These are phyloP conservation scores for Dolichoris vasculosae DNA, from an alignment of 1,140 invertebrate species.

Conservation along the genomic window DNA sequence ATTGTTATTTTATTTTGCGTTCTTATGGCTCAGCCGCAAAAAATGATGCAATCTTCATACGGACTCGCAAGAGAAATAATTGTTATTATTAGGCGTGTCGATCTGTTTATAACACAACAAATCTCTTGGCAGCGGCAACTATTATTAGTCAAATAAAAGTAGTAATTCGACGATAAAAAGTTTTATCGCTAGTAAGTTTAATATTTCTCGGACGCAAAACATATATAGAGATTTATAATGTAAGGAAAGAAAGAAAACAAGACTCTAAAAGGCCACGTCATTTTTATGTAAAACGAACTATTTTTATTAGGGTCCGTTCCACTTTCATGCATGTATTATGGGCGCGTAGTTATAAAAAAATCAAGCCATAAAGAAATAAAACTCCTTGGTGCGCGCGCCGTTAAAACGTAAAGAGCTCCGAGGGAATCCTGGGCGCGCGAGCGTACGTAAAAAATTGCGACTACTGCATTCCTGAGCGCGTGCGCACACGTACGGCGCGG, in stretches of 20 bases:
- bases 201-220: conserved; percentile 26
- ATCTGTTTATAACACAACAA: conserved; percentile 32
- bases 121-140: conserved; percentile 24
- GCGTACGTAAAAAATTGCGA: neutral
- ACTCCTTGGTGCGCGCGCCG: neutral
- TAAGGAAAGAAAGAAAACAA: conserved; percentile 20
- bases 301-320: conserved; percentile 46
- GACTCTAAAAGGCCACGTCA: conserved; percentile 21
- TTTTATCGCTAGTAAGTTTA: conserved; percentile 22
- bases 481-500: neutral
- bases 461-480: conserved; percentile 40
- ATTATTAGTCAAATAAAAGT: conserved; percentile 36
- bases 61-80: neutral
- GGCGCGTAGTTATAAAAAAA: conserved; percentile 18
- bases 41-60: neutral
- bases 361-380: conserved; percentile 49
- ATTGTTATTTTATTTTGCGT: neutral
- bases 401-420: conserved; percentile 38
- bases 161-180: conserved; percentile 23
- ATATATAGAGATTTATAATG: conserved; percentile 30
- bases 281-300: conserved; percentile 41
- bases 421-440: neutral
- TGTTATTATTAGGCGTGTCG: neutral
- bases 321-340: conserved; percentile 43
- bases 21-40: neutral